phyloP scores from a whole-genome alignment of 2,888 invertebrate species.

The Acronicta psi region DNA sequence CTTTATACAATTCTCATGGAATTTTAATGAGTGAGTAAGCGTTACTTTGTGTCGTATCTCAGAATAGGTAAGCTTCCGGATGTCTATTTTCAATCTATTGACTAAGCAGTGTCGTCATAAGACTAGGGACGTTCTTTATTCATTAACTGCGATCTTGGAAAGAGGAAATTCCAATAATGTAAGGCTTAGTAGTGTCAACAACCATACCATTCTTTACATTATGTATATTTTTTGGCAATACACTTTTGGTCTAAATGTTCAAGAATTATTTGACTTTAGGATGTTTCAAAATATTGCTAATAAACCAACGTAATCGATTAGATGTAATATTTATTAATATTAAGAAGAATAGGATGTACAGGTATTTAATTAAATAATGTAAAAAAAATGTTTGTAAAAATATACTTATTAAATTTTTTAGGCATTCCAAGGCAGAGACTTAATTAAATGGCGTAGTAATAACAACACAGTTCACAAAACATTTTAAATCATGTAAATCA shows the following conservation, averaged over 20 bases:
- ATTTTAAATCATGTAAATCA: slow-evolving; percentile 54
- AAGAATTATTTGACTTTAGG: too few species aligned
- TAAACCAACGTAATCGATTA: too few species aligned
- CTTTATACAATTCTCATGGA: slow-evolving; percentile 3
- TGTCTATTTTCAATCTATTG: slow-evolving; percentile 44
- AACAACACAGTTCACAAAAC: slow-evolving; percentile 38
- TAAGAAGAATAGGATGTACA: too few species aligned
- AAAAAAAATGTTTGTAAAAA: neutral
- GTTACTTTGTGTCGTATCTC: slow-evolving; percentile 1
- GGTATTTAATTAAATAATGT: neutral
- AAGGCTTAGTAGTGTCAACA: slow-evolving; percentile 22
- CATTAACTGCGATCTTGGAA: slow-evolving; percentile 69
- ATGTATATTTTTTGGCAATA: too few species aligned
- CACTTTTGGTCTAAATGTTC: too few species aligned
- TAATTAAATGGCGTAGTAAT: slow-evolving; percentile 37
- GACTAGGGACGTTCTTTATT: slow-evolving; percentile 65
- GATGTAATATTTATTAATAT: too few species aligned
- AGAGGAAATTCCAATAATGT: slow-evolving; percentile 65
- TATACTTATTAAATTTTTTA: slow-evolving; percentile 18
- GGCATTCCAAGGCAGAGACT: slow-evolving; percentile 27
- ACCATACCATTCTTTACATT: slow-evolving; percentile 7
- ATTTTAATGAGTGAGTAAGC: slow-evolving; percentile 4
- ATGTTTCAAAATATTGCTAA: too few species aligned
- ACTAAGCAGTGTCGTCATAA: slow-evolving; percentile 31
- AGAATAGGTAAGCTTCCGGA: slow-evolving; percentile 42